These are phyloP conservation scores for Oscheius myriophilus DNA, from an alignment of 2,888 invertebrate species.

Conservation along the genomic window DNA sequence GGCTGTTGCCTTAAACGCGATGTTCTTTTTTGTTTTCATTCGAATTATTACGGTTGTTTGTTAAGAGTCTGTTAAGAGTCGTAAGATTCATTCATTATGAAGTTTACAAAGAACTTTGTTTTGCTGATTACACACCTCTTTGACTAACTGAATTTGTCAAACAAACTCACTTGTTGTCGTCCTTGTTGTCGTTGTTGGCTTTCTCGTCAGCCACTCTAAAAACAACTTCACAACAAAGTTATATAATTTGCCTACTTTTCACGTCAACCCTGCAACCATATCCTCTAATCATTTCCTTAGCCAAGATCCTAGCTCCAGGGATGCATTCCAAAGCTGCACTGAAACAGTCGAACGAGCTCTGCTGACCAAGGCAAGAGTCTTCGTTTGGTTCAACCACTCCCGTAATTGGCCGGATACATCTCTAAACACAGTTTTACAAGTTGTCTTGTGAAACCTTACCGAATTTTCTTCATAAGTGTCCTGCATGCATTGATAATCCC, in stretches of 20 bases:
- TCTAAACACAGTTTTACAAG: slow-evolving; percentile 2
- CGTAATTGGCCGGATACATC: slow-evolving; percentile 3
- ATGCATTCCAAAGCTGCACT: slow-evolving; percentile 7
- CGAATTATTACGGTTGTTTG: too few species aligned
- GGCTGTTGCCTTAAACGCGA: too few species aligned
- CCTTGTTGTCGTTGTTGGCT: slow-evolving; percentile 9
- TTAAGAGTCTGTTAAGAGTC: too few species aligned
- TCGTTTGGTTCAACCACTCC: neutral
- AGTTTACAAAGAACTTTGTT: neutral
- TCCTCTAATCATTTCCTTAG: slow-evolving; percentile 29
- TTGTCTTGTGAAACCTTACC: slow-evolving; percentile 7
- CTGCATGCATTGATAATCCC: slow-evolving; percentile 29
- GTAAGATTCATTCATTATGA: too few species aligned
- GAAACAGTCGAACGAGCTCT: slow-evolving; percentile 21
- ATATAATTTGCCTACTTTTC: slow-evolving; percentile 18
- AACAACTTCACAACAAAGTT: neutral
- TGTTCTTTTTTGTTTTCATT: too few species aligned
- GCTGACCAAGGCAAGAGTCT: slow-evolving; percentile 20
- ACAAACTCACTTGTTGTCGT: slow-evolving; percentile 4
- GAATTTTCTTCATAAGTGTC: slow-evolving; percentile 22
- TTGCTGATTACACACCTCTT: too few species aligned
- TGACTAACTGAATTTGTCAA: neutral
- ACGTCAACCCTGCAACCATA: slow-evolving; percentile 27
- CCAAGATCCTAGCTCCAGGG: slow-evolving; percentile 12
- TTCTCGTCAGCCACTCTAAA: slow-evolving; percentile 19